A percentile compares a stretch with the other conserved stretches of the same genome.
phyloP scores from a whole-genome alignment of 2,797 vertebrate species.

The Sebastes iracundus region DNA sequence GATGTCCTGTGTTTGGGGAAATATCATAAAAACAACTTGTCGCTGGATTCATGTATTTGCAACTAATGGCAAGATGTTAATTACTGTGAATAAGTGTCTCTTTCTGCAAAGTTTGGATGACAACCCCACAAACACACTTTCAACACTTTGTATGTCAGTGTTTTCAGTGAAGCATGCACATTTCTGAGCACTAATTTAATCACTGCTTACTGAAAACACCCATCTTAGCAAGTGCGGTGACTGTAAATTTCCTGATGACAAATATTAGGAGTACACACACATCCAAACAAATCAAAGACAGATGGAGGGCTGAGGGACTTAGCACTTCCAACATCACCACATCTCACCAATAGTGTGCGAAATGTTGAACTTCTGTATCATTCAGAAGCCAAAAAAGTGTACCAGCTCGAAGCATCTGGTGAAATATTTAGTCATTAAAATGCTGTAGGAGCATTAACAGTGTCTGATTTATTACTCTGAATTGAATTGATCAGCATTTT shows the following conservation, averaged over 20 bases:
- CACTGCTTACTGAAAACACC: background rate
- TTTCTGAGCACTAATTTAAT: background rate
- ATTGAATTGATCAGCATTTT: background rate
- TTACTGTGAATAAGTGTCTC: background rate
- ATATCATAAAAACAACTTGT: background rate
- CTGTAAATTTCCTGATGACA: background rate
- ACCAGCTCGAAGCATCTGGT: background rate
- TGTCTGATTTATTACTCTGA: background rate
- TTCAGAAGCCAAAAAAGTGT: background rate
- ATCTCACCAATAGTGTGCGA: background rate
- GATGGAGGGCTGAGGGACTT: background rate
- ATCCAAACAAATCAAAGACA: background rate
- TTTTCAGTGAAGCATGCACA: background rate
- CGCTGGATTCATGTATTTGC: background rate
- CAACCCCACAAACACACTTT: background rate
- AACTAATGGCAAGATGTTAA: background rate
- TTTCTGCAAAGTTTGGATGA: background rate
- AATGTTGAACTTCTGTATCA: background rate
- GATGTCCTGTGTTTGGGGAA: background rate
- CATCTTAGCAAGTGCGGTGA: background rate
- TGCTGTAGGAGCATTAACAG: background rate
- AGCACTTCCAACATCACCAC: background rate
- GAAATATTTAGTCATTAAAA: background rate
- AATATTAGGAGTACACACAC: background rate
- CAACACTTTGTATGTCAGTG: background rate